Conservation (phyloP, 37 sponge, comb jelly and placozoan genomes). For the Beroe ovata region DNA sequence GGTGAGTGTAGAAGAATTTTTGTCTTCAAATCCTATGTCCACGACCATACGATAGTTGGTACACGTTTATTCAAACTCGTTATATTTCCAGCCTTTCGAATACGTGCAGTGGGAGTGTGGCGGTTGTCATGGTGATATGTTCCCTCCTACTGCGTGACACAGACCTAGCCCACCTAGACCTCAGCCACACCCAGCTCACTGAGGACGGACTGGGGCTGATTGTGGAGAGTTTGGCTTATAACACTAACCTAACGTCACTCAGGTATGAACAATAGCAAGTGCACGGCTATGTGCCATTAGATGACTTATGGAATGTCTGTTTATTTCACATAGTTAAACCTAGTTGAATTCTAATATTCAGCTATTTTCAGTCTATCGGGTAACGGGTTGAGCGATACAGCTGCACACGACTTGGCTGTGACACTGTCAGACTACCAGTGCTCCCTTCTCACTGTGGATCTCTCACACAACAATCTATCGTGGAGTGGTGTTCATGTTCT, state of each 20-base stretch:
- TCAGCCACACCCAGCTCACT: not conserved
- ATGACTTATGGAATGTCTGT: too few relatives aligned
- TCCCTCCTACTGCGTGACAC: not conserved
- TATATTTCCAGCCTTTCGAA: not conserved
- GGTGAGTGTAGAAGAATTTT: too few relatives aligned
- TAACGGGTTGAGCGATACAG: not conserved
- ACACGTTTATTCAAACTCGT: too few relatives aligned
- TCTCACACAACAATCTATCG: not conserved
- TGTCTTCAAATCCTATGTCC: too few relatives aligned
- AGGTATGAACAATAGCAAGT: too few relatives aligned
- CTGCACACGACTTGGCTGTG: slow-evolving; percentile 21
- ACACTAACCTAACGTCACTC: slow-evolving; percentile 13
- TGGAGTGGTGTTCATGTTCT: slow-evolving; percentile 3
- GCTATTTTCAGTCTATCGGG: slow-evolving; percentile 12
- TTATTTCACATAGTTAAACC: too few relatives aligned
- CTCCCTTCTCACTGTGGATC: not conserved
- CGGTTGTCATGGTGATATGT: slow-evolving; percentile 36
- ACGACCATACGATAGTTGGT: too few relatives aligned
- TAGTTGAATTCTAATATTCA: too few relatives aligned
- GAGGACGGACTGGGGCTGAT: not conserved
- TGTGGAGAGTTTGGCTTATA: not conserved
- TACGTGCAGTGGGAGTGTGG: not conserved
- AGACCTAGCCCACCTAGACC: not conserved
- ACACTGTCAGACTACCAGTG: not conserved
- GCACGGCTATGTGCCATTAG: too few relatives aligned